Percentiles rank a stretch among this genome's conserved stretches.
These are phyloP conservation scores for Eueides isabella DNA, from an alignment of 1,140 invertebrate species.

Conservation along the genomic window DNA sequence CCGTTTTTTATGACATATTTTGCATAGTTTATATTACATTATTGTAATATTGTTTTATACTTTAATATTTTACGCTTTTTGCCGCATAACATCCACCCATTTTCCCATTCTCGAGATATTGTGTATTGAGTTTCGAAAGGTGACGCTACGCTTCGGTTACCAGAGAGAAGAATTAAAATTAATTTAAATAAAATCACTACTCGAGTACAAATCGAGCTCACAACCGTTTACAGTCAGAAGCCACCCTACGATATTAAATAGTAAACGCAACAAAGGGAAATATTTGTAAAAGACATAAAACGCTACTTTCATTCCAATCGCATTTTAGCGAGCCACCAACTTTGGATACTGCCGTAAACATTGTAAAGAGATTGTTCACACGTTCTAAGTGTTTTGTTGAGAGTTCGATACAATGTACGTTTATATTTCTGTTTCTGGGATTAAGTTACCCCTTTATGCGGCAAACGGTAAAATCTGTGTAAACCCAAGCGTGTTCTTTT, in stretches of 20 bases:
- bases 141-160: no score
- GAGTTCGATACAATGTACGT: background rate
- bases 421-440: background rate
- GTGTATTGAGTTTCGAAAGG: no score
- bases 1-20: no score
- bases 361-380: conserved; percentile 2
- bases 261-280: background rate
- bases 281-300: background rate
- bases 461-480: background rate
- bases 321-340: background rate
- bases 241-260: no score
- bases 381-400: conserved; percentile 4
- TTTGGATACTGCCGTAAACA: background rate
- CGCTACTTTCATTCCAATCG: background rate
- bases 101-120: no score
- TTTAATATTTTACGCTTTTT: no score
- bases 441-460: background rate
- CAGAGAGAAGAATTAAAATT: background rate
- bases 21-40: no score
- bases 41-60: no score
- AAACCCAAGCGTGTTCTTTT: background rate
- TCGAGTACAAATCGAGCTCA: background rate
- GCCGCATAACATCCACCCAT: no score
- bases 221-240: no score
- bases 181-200: background rate